Base-by-base conservation (phyloP, 2,113 vertebrate species). In the Camelus bactrianus region DNA sequence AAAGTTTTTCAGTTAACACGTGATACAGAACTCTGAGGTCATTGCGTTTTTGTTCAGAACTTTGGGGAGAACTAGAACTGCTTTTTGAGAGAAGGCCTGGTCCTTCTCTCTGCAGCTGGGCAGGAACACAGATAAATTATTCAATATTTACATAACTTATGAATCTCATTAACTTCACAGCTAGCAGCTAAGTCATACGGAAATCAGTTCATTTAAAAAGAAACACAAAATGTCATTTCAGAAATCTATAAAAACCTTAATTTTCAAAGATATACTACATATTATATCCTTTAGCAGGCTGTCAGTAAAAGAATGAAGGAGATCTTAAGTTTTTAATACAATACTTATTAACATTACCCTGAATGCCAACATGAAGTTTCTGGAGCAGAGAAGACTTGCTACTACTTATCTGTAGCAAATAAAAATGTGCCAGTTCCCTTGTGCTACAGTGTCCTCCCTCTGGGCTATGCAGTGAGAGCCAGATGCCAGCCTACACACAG, bases 361-460 rank as follows among this genome's bases (percentile, higher is more conserved):
- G 50, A 91, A 89, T 42, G 4, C 15, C 52, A 77, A n/a, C 4
- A 32, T 24, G 38, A 73, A 16, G 5, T 52, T 92, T 86, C 56
- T 93, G 62, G 62, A 81, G 9, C 17, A 76, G 24, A 95, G 30
- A 8, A 80, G 42, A 82, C 54, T 91, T 76, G 26, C 42, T 17
- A 67, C 73, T 84, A 76, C 84, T 89, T 93, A 54, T 69, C 84
- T 83, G 32, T 8, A 94, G 46, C 52, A 58, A n/a, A 76, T 76
- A 38, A 62, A 79, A 83, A 83, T n/a, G 11, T 50, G 2, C 32
- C 58, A 2, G 8, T 65, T 69, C 15, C 48, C 28, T 28, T 70
- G 13, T 42, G 24, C 17, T 30, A 15, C 19, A 70, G 2, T n/a
- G 3, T 80, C 8, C 19, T 70, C 19, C 16, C 90, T 80, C n/a